Base-by-base conservation (phyloP, 2,888 invertebrate species). In the Spisula solida region DNA sequence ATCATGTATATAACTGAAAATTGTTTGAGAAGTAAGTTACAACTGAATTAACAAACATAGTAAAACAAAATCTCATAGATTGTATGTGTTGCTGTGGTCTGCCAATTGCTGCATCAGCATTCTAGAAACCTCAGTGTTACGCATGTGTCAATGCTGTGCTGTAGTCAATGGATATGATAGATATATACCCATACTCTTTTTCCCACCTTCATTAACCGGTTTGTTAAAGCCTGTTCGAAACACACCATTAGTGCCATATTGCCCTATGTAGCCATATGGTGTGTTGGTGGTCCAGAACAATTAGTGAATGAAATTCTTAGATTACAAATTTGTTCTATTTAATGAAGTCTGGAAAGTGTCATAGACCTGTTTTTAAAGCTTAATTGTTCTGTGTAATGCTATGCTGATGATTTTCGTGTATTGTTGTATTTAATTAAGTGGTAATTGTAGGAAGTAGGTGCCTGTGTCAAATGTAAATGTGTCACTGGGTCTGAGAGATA, bases 281-380 rank as follows among this genome's bases (percentile, higher is more conserved):
- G 29, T 34, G 60, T 75, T 75, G 34, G 75, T 75, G 34, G 75
- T 75, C 75, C 25, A 18, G 34, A 16, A 25, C 75, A 18, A 41
- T 41, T 18, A 70, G 12, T 70, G 70, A 70, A 70, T 70, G 70
- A 70, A 31, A 75, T 75, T 75, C 31, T 14, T 34, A 25, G 16
- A 31, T 75, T 31, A 75, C 20, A 18, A 25, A 25, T 18, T 31
- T 1, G 12, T 75, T 14, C 34, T 66, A 51, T 51, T 51, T 18
- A 75, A 75, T 75, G 29, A 75, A 75, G 75, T 75, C 75, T 75
- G 75, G 75, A 16, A 75, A 75, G 75, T 75, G 75, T 75, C 75
- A 75, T 75, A 31, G 16, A 16, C 0, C 8, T 75, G 18, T 16
- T 31, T 51, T 75, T 31, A 75, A 16, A 75, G 16, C 75, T 16